Evolutionary conservation across 2,113 vertebrate genomes (phyloP), one percentile per base, ranked within the genome.

Genomic region (Eulemur macaco): DNA sequence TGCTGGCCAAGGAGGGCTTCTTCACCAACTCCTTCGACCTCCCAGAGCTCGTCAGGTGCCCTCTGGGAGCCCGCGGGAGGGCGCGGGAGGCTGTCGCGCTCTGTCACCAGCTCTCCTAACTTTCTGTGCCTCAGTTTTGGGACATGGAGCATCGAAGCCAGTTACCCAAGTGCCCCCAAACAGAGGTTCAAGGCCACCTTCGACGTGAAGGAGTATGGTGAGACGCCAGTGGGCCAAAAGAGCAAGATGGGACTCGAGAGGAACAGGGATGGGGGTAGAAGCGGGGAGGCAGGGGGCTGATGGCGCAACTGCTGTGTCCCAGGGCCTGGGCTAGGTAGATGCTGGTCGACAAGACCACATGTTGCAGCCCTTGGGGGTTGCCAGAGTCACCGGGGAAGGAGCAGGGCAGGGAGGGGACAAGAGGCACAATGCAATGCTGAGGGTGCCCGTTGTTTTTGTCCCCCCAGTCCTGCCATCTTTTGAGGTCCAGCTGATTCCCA

Each of bases 401-500:
- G 50, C 34, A 3, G 12, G 47, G 5, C 10, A 47, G 42, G 18
- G 15, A 27, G 31, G 20, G 21, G 23, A 4, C 0, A 6, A n/a
- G 27, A 45, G 20, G 5, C 58, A 9, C 2, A 13, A 21, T 12
- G 18, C 56, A 4, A 34, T 1, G 10, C 60, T 84, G 45, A 37
- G 10, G 8, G 25, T 7, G 0, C 1, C 29, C 13, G 4, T 21
- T 47, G 23, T 15, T 18, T 58, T 47, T 11, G 21, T 29, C 21
- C 29, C 23, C 25, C 29, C 71, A 98, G 97, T 89, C 64, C 97
- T 97, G 12, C 97, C 94, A 1, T 85, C 92, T 39, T 99, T 99
- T 84, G 99, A 99, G 29, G 98, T 99, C 3, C 98, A 96, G 68
- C 91, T 99, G 86, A 95, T 0, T 0, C 93, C 98, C 31, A 0